phyloP scores from a whole-genome alignment of 2,888 invertebrate species.

The Coremacera marginata region DNA sequence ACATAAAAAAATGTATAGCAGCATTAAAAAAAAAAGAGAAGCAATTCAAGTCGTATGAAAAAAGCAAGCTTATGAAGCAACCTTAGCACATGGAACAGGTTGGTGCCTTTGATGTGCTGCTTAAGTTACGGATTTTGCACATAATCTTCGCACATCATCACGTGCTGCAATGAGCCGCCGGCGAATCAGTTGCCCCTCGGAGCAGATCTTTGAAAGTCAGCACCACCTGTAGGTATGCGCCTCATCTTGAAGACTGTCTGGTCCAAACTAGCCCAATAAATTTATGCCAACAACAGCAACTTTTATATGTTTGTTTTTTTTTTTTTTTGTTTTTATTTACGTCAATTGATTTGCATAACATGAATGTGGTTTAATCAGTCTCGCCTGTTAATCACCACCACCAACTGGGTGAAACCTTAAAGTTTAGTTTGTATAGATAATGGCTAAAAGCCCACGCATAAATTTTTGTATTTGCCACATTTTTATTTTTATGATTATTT shows the following conservation, averaged over 20 bases:
- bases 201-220: not conserved
- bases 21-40: not conserved
- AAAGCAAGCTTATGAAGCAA: too few species aligned
- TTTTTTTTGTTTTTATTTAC: not conserved
- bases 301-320: too few species aligned
- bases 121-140: too few species aligned
- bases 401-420: not conserved
- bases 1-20: not conserved
- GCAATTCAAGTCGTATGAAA: too few species aligned
- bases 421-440: not conserved
- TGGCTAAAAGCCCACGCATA: not conserved
- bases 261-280: not conserved
- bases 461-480: not conserved
- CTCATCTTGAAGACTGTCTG: not conserved
- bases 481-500: not conserved
- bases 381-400: conserved; percentile 2
- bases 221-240: not conserved
- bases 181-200: not conserved
- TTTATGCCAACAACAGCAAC: not conserved
- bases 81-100: too few species aligned
- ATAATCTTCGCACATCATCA: not conserved
- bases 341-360: conserved; percentile 23
- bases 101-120: too few species aligned
- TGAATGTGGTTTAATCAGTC: conserved; percentile 20
- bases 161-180: not conserved